Base-by-base conservation (phyloP, 2,113 vertebrate genomes). In the Tupaia tana region DNA sequence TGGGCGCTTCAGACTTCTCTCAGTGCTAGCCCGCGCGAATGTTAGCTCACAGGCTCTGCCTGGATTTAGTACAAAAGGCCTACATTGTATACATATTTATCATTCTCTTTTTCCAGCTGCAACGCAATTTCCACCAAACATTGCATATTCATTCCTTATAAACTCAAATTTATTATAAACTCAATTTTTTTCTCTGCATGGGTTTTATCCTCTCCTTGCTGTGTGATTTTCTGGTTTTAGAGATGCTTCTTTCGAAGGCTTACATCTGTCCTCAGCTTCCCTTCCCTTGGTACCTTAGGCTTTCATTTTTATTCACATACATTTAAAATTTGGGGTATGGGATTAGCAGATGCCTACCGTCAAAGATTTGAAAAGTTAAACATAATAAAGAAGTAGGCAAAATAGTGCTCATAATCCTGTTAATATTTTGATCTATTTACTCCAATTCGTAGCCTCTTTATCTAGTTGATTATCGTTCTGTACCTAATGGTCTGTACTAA, bases 1-100 rank as follows among this genome's bases (percentile, higher is more conserved):
- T 3, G 9, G 27, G 16, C 22, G 2, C n/a, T 43, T 52, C 56
- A 71, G 78, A 52, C 34, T 27, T 71, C 34, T 31, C 7, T 0
- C 10, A 15, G 20, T 9, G 1, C 31, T 54, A 63, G 63, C 66
- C n/a, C 56, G 25, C 64, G 31, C 0, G 22, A 63, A 6, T 12
- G 5, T 64, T 74, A 87, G 77, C 73, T 79, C 78, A 12, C 15
- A 10, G 1, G 81, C 12, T 83, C 66, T 29, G 95, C 86, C 75
- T 67, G 52, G 94, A 87, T 97, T 93, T 97, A 93, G 91, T 58
- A 84, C 78, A 84, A 92, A 95, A 93, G 80, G 82, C 87, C 94
- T 95, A 87, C 66, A 84, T 80, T 54, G 2, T 84, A 93, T 94
- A 85, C 91, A 87, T 96, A 96, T 96, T 91, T 96, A 93, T 97